Evolutionary conservation across 2,797 vertebrate species (phyloP).

Genomic region (Centropyge bicolor): DNA sequence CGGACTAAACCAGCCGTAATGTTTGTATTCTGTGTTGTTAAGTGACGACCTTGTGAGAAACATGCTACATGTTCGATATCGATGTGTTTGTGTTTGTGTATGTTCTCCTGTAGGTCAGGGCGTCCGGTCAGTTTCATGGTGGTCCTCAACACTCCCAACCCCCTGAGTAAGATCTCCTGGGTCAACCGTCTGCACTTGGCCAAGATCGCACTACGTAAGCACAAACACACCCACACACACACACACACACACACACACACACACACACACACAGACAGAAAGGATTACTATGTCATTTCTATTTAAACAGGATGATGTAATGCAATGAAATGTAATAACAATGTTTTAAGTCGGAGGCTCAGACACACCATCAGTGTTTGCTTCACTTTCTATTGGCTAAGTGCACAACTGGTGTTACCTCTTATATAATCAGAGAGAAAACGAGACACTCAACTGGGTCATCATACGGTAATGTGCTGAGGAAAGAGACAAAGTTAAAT

Average conservation of each 20-base stretch:
- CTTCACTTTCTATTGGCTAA: conserved; percentile 44
- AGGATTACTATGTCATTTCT: conserved; percentile 58
- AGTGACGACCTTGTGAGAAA: background rate
- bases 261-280: background rate
- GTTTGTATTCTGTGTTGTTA: background rate
- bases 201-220: conserved; percentile 89
- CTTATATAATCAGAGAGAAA: conserved; percentile 50
- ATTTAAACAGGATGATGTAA: conserved; percentile 74
- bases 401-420: conserved; percentile 19
- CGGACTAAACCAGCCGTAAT: background rate
- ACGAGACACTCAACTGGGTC: conserved; percentile 33
- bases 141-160: conserved; percentile 95
- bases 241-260: conserved; percentile 10
- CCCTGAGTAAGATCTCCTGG: conserved; percentile 97
- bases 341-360: conserved; percentile 48
- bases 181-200: conserved; percentile 95
- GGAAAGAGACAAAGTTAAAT: conserved; percentile 19
- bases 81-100: conserved; percentile 37
- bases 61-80: background rate
- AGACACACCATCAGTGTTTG: conserved; percentile 51
- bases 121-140: conserved; percentile 96
- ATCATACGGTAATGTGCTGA: conserved; percentile 32
- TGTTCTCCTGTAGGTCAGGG: conserved; percentile 86
- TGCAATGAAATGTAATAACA: conserved; percentile 61
- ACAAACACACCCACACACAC: conserved; percentile 11